A percentile compares a stretch with the other conserved stretches of the same genome.
Conservation (phyloP, 2,888 invertebrate genomes). For the Syrphus vitripennis region DNA sequence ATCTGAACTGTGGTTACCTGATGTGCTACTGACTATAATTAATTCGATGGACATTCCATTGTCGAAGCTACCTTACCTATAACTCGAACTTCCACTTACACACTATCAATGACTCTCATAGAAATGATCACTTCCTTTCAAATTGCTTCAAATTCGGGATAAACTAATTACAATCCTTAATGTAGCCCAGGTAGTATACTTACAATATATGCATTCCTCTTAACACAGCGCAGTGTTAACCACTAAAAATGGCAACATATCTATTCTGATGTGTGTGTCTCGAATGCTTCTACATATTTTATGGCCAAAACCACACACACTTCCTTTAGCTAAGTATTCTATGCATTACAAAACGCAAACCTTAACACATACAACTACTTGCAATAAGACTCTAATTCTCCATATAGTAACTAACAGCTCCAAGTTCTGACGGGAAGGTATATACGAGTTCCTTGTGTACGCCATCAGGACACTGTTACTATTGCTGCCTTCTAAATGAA, state of each 20-base stretch:
- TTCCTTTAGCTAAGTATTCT: slow-evolving; percentile 19
- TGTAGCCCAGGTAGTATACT: not conserved
- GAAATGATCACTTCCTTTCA: not conserved
- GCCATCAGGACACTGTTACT: not conserved
- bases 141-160: slow-evolving; percentile 1
- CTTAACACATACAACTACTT: not conserved
- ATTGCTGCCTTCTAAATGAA: slow-evolving; percentile 52
- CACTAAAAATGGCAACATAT: slow-evolving; percentile 19
- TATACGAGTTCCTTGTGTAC: not conserved
- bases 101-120: not conserved
- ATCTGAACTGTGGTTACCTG: not conserved
- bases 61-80: not conserved
- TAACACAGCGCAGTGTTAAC: slow-evolving; percentile 18
- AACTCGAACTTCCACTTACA: not conserved
- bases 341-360: slow-evolving; percentile 41
- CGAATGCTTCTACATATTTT: slow-evolving; percentile 47
- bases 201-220: not conserved
- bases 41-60: not conserved
- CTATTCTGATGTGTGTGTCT: not conserved
- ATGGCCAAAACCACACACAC: slow-evolving; percentile 32
- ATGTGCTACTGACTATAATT: not conserved
- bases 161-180: slow-evolving; percentile 11
- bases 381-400: not conserved
- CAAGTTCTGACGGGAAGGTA: slow-evolving; percentile 1
- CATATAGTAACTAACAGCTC: slow-evolving; percentile 27